Conservation (phyloP, 2,113 vertebrate genomes). For the Oxyruncus cristatus region DNA sequence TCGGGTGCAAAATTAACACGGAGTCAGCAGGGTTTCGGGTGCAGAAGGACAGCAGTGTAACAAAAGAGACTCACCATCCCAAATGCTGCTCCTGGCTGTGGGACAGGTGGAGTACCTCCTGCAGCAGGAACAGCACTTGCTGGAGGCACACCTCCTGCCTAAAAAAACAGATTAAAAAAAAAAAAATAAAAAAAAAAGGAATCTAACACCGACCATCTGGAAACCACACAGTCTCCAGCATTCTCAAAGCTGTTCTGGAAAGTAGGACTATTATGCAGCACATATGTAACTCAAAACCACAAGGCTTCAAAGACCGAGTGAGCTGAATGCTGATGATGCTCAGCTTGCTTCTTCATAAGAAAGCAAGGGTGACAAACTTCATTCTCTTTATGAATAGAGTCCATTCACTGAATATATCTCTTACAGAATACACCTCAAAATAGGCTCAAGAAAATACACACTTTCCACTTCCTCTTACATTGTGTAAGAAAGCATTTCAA, state of each 20-base stretch:
- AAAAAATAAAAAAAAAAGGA: background rate
- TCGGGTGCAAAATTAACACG: background rate
- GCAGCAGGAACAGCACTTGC: constrained; percentile 74
- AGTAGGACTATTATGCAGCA: background rate
- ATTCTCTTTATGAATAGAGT: background rate
- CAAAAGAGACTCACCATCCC: constrained; percentile 82
- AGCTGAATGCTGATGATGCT: background rate
- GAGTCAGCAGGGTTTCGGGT: background rate
- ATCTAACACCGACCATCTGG: background rate
- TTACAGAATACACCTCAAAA: no score
- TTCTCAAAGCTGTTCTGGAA: background rate
- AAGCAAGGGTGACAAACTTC: background rate
- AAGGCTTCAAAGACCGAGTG: background rate
- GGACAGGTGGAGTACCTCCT: constrained; percentile 71
- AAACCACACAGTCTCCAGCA: background rate
- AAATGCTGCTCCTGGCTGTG: constrained; percentile 85
- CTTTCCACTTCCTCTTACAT: background rate
- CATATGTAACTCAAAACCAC: background rate
- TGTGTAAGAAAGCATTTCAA: background rate
- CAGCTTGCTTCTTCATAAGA: background rate
- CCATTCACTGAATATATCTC: background rate
- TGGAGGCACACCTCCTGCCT: constrained; percentile 80
- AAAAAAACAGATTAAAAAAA: background rate
- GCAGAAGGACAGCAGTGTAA: background rate
- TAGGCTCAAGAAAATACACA: background rate